Evolutionary conservation across 1,140 invertebrate genomes (phyloP).

Genomic region (Melitaea cinxia): DNA sequence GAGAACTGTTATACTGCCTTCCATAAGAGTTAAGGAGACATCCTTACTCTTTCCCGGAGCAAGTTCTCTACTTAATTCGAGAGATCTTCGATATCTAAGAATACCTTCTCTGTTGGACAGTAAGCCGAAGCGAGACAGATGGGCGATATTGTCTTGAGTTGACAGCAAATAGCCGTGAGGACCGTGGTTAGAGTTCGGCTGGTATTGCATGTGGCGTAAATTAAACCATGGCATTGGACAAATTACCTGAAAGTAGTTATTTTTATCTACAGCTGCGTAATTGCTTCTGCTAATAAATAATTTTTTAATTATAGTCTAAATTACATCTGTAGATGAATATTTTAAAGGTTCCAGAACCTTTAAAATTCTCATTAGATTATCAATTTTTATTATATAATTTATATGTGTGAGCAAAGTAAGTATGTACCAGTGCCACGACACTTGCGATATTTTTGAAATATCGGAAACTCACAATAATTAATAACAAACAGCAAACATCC

Average conservation of each 20-base stretch:
- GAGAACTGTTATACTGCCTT: conserved; percentile 14
- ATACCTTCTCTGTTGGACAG: conserved; percentile 46
- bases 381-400: too few relatives aligned
- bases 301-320: too few relatives aligned
- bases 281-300: too few relatives aligned
- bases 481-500: too few relatives aligned
- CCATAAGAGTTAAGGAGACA: conserved; percentile 9
- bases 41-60: conserved; percentile 28
- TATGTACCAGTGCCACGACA: too few relatives aligned
- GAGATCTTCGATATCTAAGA: conserved; percentile 38
- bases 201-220: conserved; percentile 69
- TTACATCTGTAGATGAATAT: too few relatives aligned
- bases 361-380: too few relatives aligned
- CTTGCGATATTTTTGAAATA: too few relatives aligned
- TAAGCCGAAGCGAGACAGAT: conserved; percentile 36
- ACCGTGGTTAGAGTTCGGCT: conserved; percentile 63
- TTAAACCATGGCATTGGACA: conserved; percentile 66
- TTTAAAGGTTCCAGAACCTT: too few relatives aligned
- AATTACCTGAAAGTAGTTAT: conserved; percentile 51
- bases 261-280: too few relatives aligned
- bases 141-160: conserved; percentile 43
- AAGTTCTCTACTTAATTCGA: conserved; percentile 39
- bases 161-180: conserved; percentile 64
- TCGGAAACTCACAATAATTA: too few relatives aligned
- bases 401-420: too few relatives aligned